Conservation (phyloP, 1,140 invertebrate species). For the Diorhabda sublineata region DNA sequence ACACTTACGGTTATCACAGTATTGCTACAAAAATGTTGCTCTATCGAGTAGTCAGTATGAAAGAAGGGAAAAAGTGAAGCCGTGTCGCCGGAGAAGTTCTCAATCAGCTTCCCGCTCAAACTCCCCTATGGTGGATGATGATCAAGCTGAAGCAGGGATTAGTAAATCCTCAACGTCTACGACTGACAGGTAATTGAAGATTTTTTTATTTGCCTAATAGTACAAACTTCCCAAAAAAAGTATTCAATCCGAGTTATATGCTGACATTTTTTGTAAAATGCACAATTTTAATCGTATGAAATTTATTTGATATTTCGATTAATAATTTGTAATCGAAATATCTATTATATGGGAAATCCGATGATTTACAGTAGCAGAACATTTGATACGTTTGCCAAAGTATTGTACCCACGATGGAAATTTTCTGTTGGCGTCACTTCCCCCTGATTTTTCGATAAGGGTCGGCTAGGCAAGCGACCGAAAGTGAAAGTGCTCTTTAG, state of each 20-base stretch:
- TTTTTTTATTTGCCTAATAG: background rate
- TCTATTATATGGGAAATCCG: background rate
- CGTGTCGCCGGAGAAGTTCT: background rate
- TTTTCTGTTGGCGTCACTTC: background rate
- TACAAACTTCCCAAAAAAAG: background rate
- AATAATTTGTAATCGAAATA: background rate
- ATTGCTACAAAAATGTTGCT: background rate
- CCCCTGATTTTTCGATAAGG: background rate
- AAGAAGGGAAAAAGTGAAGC: background rate
- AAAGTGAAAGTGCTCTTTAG: background rate
- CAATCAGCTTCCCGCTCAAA: background rate
- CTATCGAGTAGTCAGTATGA: background rate
- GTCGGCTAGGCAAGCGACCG: background rate
- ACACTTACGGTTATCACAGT: background rate
- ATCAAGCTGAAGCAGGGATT: background rate
- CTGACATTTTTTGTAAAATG: background rate
- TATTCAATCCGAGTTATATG: background rate
- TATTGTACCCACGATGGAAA: background rate
- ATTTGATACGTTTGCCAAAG: background rate
- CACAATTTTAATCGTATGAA: no score
- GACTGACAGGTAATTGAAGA: background rate
- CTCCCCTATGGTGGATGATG: background rate
- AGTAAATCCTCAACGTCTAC: background rate
- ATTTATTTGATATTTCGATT: background rate
- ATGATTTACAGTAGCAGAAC: background rate